Conservation (phyloP, 2,113 vertebrate genomes). For the Odocoileus virginianus region DNA sequence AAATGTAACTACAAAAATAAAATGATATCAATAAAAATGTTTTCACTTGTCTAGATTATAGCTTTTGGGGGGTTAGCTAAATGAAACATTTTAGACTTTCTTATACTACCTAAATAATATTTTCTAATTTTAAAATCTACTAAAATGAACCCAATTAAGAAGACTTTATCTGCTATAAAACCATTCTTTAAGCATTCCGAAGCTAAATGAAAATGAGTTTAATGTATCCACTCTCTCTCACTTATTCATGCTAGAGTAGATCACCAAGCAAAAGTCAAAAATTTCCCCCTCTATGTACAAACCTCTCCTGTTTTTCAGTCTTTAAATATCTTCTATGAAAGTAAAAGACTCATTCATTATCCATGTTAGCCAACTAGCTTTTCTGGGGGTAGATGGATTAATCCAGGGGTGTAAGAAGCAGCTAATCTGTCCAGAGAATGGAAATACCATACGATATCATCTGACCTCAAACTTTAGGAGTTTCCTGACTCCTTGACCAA, state of each 20-base stretch:
- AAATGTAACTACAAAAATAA: background rate
- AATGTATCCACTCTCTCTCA: background rate
- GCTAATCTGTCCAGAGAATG: background rate
- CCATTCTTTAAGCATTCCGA: background rate
- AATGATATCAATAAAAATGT: background rate
- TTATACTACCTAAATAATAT: background rate
- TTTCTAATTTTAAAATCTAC: background rate
- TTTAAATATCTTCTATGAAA: background rate
- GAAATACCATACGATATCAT: conserved; percentile 40
- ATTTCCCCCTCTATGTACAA: background rate
- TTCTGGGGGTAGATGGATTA: background rate
- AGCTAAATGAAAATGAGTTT: background rate
- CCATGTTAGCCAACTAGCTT: background rate
- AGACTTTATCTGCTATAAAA: background rate
- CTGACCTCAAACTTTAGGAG: conserved; percentile 49
- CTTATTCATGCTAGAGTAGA: background rate
- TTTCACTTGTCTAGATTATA: background rate
- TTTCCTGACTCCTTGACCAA: conserved; percentile 36
- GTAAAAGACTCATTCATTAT: background rate
- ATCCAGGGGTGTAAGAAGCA: background rate
- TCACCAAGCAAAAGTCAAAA: background rate
- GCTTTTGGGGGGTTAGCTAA: background rate
- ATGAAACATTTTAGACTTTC: background rate
- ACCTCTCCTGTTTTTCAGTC: background rate
- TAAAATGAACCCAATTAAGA: background rate